Conservation (phyloP, 2,888 invertebrate species). For the Operophtera brumata region DNA sequence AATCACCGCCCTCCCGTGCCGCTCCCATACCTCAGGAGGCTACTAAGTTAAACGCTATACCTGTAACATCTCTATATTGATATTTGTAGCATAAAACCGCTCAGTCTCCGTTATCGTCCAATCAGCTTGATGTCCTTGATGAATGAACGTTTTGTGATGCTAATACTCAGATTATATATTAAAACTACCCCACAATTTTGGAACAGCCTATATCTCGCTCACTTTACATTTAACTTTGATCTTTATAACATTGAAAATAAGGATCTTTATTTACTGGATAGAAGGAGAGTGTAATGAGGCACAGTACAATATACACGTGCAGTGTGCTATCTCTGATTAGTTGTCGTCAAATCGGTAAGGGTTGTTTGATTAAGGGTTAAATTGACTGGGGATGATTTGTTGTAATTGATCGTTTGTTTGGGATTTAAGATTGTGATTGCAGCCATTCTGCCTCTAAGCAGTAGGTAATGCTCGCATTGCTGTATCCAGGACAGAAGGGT, state of each 20-base stretch:
- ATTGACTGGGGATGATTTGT: constrained; percentile 75
- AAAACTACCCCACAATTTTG: constrained; percentile 29
- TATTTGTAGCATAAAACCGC: constrained; percentile 33
- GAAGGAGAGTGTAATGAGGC: constrained; percentile 50
- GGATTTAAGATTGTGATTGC: constrained; percentile 29
- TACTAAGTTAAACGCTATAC: no score
- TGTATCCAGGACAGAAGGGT: no score
- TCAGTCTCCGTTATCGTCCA: constrained; percentile 56
- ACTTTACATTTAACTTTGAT: constrained; percentile 2
- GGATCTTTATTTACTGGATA: constrained; percentile 20
- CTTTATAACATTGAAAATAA: background rate
- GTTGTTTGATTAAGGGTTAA: constrained; percentile 53
- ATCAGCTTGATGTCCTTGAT: constrained; percentile 72
- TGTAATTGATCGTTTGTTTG: constrained; percentile 48
- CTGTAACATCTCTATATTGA: constrained; percentile 50
- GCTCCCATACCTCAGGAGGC: no score
- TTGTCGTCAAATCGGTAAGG: constrained; percentile 34
- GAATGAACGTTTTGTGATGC: constrained; percentile 78
- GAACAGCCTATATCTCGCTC: constrained; percentile 13
- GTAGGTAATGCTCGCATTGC: no score
- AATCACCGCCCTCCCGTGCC: no score
- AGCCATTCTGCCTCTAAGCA: no score
- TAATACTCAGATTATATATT: constrained; percentile 40
- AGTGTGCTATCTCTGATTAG: constrained; percentile 60
- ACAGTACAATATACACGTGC: constrained; percentile 62